A percentile compares a stretch with the other conserved stretches of the same genome.
Conservation (phyloP, 1,140 invertebrate genomes). For the Liolophura sinensis region DNA sequence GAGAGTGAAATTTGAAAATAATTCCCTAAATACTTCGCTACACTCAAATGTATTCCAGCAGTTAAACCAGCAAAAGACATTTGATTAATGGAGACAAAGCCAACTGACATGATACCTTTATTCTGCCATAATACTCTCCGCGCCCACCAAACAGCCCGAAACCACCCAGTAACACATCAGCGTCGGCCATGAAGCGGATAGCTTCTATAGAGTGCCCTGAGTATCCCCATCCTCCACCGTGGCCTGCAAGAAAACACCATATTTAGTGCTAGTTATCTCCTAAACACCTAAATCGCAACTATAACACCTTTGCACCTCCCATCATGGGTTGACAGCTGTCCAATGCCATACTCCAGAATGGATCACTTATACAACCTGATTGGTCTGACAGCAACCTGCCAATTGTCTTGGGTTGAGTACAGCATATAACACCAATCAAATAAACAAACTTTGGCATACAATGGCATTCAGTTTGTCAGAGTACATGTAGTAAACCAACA, state of each 20-base stretch:
- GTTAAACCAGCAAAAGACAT: no score
- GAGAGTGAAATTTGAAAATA: not conserved
- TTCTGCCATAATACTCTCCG: slow-evolving; percentile 95
- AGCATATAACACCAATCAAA: no score
- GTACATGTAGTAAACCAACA: no score
- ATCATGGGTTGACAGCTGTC: no score
- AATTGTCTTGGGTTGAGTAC: no score
- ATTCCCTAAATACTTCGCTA: not conserved
- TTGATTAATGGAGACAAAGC: not conserved
- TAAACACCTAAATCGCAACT: no score
- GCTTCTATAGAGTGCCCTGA: slow-evolving; percentile 94
- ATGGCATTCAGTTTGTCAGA: no score
- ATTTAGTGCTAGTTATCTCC: not conserved
- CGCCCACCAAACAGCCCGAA: slow-evolving; percentile 95
- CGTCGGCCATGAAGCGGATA: slow-evolving; percentile 71
- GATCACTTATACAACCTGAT: no score
- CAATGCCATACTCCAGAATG: no score
- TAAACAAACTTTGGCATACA: no score
- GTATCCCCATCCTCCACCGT: slow-evolving; percentile 98
- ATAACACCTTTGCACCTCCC: no score
- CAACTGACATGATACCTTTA: slow-evolving; percentile 69
- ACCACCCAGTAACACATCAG: slow-evolving; percentile 89
- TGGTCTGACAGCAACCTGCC: no score
- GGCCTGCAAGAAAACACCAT: slow-evolving; percentile 61
- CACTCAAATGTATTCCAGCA: not conserved